Evolutionary conservation across 2,888 invertebrate species (phyloP).

Genomic region (Timandra comae): DNA sequence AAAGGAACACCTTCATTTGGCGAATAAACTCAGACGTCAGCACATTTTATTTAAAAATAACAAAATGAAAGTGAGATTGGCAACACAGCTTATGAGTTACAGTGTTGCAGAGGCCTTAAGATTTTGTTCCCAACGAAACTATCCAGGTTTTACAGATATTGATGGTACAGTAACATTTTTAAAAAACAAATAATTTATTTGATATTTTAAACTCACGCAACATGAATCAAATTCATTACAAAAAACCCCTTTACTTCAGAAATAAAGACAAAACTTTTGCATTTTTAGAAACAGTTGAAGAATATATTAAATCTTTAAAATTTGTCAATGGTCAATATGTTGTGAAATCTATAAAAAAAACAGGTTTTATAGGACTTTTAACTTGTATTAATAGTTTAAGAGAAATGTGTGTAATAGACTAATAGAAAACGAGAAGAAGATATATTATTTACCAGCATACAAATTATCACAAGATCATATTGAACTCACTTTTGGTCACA

Average conservation of each 20-base stretch:
- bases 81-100: slow-evolving; percentile 9
- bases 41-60: slow-evolving; percentile 7
- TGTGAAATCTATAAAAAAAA: too few species aligned
- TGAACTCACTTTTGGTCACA: too few species aligned
- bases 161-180: background rate
- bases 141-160: slow-evolving; percentile 1
- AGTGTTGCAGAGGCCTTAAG: slow-evolving; percentile 12
- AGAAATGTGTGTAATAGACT: too few species aligned
- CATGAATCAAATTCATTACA: background rate
- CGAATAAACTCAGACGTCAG: slow-evolving; percentile 6
- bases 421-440: too few species aligned
- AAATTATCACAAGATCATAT: too few species aligned
- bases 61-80: slow-evolving; percentile 14
- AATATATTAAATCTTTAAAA: too few species aligned
- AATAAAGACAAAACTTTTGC: slow-evolving; percentile 5
- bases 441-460: too few species aligned
- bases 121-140: slow-evolving; percentile 8
- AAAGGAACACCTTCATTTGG: slow-evolving; percentile 7
- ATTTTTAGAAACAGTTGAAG: too few species aligned
- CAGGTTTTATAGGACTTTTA: too few species aligned
- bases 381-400: too few species aligned
- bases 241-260: slow-evolving; percentile 2
- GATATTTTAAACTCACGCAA: slow-evolving; percentile 1
- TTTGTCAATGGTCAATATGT: too few species aligned
- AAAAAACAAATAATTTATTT: slow-evolving; percentile 2